phyloP scores from a whole-genome alignment of 2,888 invertebrate species.

The Silvanus unidentatus region DNA sequence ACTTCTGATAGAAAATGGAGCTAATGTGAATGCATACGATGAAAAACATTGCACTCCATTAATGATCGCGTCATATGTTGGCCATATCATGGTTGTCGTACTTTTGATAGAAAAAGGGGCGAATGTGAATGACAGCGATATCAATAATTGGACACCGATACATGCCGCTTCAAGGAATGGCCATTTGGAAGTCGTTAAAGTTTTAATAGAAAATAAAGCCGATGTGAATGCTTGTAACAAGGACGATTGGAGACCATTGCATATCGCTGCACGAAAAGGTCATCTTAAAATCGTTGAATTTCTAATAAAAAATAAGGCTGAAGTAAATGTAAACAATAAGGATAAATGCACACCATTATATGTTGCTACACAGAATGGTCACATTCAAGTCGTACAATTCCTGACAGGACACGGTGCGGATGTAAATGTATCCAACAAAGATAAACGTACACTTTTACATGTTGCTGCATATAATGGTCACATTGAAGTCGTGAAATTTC shows the following conservation, averaged over 20 bases:
- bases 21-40: constrained; percentile 7
- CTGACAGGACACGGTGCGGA: no score
- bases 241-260: constrained; percentile 30
- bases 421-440: no score
- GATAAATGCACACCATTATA: not conserved
- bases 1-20: constrained; percentile 9
- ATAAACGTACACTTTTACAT: constrained; percentile 2
- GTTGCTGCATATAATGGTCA: not conserved
- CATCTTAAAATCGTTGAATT: no score
- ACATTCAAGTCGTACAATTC: not conserved
- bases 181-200: no score
- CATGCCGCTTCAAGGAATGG: constrained; percentile 20
- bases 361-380: not conserved
- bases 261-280: constrained; percentile 18
- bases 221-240: no score
- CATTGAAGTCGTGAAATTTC: not conserved
- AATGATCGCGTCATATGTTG: not conserved
- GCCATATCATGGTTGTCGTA: not conserved
- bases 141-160: constrained; percentile 20
- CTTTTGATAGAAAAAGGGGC: not conserved
- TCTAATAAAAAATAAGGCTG: no score
- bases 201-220: no score
- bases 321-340: not conserved
- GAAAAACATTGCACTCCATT: not conserved
- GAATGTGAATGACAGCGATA: constrained; percentile 7